Evolutionary conservation across 2,888 invertebrate species (phyloP).

Genomic region (Sialis lutaria): DNA sequence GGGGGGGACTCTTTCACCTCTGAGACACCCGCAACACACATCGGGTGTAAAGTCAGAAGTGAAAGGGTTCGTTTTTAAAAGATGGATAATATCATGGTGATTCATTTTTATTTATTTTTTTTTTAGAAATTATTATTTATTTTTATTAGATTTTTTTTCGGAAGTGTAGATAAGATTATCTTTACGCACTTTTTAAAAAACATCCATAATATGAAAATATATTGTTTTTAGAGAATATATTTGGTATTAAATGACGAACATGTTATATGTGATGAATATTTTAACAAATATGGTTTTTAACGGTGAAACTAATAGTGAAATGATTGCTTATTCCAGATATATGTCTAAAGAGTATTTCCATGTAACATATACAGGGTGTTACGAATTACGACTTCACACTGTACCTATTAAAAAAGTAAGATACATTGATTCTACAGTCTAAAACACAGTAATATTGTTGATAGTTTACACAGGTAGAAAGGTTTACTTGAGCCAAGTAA

Average conservation of each 20-base stretch:
- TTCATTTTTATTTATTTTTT: neutral
- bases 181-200: constrained; percentile 43
- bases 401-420: too few species aligned
- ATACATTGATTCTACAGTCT: too few species aligned
- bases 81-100: neutral
- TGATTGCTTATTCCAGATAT: neutral
- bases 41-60: too few species aligned
- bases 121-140: constrained; percentile 13
- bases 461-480: too few species aligned
- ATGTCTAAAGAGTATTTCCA: neutral
- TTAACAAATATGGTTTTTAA: neutral
- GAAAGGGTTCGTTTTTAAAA: neutral
- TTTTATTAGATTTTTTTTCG: constrained; percentile 8
- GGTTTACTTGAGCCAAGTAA: too few species aligned
- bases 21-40: too few species aligned
- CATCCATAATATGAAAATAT: constrained; percentile 47
- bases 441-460: too few species aligned
- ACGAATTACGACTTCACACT: too few species aligned
- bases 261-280: neutral
- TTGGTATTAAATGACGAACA: neutral
- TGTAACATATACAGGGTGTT: neutral
- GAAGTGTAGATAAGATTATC: constrained; percentile 24
- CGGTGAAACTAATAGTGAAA: neutral
- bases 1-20: too few species aligned
- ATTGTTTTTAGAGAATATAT: constrained; percentile 13